Evolutionary conservation across 2,888 invertebrate species (phyloP).

Genomic region (Oxytorus armatus): DNA sequence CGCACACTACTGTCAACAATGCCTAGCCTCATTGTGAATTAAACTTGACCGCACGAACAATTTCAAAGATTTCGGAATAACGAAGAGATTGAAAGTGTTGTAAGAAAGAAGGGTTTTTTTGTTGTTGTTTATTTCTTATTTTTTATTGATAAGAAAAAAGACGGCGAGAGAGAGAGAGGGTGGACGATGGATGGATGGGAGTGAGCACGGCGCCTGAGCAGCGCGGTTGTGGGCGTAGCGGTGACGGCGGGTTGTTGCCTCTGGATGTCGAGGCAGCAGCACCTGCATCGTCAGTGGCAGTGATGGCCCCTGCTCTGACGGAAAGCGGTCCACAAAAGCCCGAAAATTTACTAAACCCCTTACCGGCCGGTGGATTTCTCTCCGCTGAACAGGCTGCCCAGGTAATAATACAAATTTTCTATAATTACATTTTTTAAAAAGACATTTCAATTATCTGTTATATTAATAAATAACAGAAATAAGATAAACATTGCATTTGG

Average conservation of each 20-base stretch:
- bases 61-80: not conserved
- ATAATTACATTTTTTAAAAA: too few relatives aligned
- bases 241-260: slow-evolving; percentile 81
- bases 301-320: slow-evolving; percentile 98
- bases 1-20: not conserved
- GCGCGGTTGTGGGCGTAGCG: slow-evolving; percentile 78
- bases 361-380: slow-evolving; percentile 82
- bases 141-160: slow-evolving; percentile 34
- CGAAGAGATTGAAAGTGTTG: not conserved
- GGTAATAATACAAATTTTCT: slow-evolving; percentile 61
- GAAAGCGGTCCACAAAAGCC: slow-evolving; percentile 87
- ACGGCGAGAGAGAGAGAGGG: slow-evolving; percentile 51
- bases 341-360: slow-evolving; percentile 82
- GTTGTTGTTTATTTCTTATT: not conserved
- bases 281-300: slow-evolving; percentile 86
- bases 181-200: slow-evolving; percentile 83
- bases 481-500: too few relatives aligned
- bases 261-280: slow-evolving; percentile 84
- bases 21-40: not conserved
- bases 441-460: too few relatives aligned
- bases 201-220: slow-evolving; percentile 80
- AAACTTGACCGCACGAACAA: not conserved
- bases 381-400: slow-evolving; percentile 82
- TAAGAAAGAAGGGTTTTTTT: not conserved
- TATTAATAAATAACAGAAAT: too few relatives aligned